These are phyloP conservation scores for Monoplex corrugatus DNA, from an alignment of 2,888 invertebrate genomes.

Conservation along the genomic window DNA sequence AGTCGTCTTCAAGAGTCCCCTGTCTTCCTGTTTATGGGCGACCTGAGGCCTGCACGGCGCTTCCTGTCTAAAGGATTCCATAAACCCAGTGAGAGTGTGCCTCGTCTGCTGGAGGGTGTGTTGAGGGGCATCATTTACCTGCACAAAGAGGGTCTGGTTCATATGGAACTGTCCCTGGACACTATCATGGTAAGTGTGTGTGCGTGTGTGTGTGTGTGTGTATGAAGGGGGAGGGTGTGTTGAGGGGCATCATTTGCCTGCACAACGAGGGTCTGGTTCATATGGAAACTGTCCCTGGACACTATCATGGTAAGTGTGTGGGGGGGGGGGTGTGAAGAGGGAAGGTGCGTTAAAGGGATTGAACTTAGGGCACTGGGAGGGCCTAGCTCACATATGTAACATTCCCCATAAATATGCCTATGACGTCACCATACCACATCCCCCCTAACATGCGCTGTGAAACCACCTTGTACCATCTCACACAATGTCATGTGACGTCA, in stretches of 20 bases:
- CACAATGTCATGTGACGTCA: too few species aligned
- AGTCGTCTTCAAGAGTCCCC: conserved; percentile 58
- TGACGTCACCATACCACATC: too few species aligned
- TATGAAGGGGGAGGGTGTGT: conserved; percentile 58
- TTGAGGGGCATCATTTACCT: conserved; percentile 68
- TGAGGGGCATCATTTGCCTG: too few species aligned
- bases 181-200: conserved; percentile 72
- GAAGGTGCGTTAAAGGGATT: too few species aligned
- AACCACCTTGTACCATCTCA: too few species aligned
- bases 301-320: conserved; percentile 72
- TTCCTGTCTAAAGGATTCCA: conserved; percentile 51
- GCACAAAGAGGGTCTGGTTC: conserved; percentile 70
- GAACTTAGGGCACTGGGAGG: too few species aligned
- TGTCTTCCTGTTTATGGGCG: conserved; percentile 65
- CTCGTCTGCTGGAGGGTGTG: conserved; percentile 58
- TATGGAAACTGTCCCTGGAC: conserved; percentile 75
- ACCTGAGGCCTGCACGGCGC: conserved; percentile 59
- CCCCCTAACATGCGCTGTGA: too few species aligned
- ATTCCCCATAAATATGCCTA: too few species aligned
- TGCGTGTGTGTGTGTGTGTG: neutral
- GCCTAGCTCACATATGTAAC: too few species aligned
- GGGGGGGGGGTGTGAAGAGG: too few species aligned
- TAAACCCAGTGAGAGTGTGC: conserved; percentile 36
- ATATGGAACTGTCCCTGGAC: conserved; percentile 75
- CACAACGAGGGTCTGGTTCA: conserved; percentile 72